Evolutionary conservation across 2,113 vertebrate species (phyloP).

Genomic region (Rutilus rutilus): DNA sequence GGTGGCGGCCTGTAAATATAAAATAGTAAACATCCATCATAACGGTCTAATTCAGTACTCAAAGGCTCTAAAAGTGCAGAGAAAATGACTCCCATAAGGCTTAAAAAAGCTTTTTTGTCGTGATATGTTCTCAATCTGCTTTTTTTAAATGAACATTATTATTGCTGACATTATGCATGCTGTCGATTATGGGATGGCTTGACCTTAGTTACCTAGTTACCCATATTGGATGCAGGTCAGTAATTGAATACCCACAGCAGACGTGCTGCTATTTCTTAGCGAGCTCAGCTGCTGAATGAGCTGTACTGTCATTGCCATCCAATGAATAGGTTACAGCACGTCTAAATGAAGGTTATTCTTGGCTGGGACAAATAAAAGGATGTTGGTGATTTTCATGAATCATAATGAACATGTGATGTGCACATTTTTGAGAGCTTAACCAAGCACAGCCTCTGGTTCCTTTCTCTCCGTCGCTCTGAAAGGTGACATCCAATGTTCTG

Average conservation of each 20-base stretch:
- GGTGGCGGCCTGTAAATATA: background rate
- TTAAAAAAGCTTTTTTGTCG: background rate
- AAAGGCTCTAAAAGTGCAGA: background rate
- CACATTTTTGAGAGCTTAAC: slow-evolving; percentile 54
- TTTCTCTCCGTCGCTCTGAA: slow-evolving; percentile 62
- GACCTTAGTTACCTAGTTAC: slow-evolving; percentile 59
- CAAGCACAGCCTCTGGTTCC: slow-evolving; percentile 41
- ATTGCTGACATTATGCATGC: slow-evolving; percentile 59
- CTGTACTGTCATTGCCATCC: slow-evolving; percentile 51
- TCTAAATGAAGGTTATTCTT: slow-evolving; percentile 57
- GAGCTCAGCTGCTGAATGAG: slow-evolving; percentile 48
- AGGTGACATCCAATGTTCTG: slow-evolving; percentile 60
- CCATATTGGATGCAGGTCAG: slow-evolving; percentile 60
- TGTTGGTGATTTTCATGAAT: slow-evolving; percentile 58
- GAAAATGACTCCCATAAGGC: background rate
- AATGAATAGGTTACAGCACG: slow-evolving; percentile 55
- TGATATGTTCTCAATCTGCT: background rate
- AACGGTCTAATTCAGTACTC: background rate
- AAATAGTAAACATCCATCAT: background rate
- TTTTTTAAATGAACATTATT: slow-evolving; percentile 49
- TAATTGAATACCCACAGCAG: slow-evolving; percentile 56
- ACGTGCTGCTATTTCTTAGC: slow-evolving; percentile 39
- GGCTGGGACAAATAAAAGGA: slow-evolving; percentile 54
- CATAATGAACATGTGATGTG: slow-evolving; percentile 58
- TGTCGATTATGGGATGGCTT: slow-evolving; percentile 58